Conservation (phyloP, 2,797 vertebrate species). For the Morus bassanus region DNA sequence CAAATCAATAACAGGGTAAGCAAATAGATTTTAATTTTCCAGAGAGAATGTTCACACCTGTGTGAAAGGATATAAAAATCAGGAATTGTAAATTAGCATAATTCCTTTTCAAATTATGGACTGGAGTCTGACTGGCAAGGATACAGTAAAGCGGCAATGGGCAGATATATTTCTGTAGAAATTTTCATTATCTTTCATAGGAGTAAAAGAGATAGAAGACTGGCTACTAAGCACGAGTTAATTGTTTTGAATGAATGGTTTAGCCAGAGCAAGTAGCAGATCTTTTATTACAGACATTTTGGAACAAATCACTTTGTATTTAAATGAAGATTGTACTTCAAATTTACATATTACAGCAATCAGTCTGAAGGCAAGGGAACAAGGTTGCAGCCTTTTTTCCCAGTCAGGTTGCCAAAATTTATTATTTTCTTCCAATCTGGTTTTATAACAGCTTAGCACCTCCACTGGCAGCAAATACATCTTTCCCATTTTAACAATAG, state of each 20-base stretch:
- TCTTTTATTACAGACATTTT: not conserved
- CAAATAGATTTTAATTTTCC: not conserved
- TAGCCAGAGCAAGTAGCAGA: not conserved
- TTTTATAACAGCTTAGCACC: not conserved
- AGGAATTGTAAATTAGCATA: not conserved
- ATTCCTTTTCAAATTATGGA: not conserved
- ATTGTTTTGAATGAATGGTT: not conserved
- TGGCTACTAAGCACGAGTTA: not conserved
- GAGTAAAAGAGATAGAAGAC: not conserved
- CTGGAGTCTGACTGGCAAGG: not conserved
- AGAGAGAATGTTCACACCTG: not conserved
- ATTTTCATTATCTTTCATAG: not conserved
- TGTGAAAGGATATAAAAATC: not conserved
- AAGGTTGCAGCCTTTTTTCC: not conserved
- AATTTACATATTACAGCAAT: not conserved
- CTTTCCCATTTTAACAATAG: not conserved
- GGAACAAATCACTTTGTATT: not conserved
- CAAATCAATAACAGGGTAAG: not conserved
- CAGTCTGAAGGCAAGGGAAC: not conserved
- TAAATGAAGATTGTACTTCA: not conserved
- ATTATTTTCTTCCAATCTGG: not conserved
- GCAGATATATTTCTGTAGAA: not conserved
- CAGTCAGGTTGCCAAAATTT: not conserved
- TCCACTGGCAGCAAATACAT: not conserved
- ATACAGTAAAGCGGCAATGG: not conserved